A percentile compares a stretch with the other conserved stretches of the same genome.
phyloP scores from a whole-genome alignment of 1,140 invertebrate genomes.

The Notospermus geniculatus region DNA sequence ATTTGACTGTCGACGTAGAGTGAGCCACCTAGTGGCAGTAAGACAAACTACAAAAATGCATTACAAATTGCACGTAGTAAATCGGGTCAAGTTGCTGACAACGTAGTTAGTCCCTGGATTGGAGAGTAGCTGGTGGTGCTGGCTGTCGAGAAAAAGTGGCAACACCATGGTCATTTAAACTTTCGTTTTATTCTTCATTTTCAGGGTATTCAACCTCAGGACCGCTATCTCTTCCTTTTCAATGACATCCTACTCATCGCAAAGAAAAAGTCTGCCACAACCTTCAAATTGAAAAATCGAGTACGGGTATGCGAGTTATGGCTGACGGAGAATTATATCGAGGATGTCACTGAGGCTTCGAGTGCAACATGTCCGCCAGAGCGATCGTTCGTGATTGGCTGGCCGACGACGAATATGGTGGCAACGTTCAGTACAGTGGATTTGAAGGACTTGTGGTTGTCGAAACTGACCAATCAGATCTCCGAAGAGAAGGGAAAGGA shows the following conservation, averaged over 20 bases:
- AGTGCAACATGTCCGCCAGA: conserved; percentile 62
- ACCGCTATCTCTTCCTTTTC: conserved; percentile 83
- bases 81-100: too few species aligned
- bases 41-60: too few species aligned
- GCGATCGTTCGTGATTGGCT: conserved; percentile 83
- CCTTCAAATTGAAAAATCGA: conserved; percentile 83
- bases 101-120: too few species aligned
- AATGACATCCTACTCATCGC: conserved; percentile 81
- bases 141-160: too few species aligned
- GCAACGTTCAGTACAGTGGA: conserved; percentile 71
- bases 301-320: conserved; percentile 80
- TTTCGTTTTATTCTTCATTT: conserved; percentile 30
- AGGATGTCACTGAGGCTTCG: conserved; percentile 66
- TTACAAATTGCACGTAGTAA: too few species aligned
- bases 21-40: too few species aligned
- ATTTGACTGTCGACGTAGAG: too few species aligned
- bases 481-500: background rate
- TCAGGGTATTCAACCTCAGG: conserved; percentile 70
- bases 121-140: too few species aligned
- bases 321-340: conserved; percentile 66
- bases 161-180: conserved; percentile 2
- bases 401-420: conserved; percentile 76
- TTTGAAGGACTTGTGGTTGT: conserved; percentile 68
- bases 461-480: conserved; percentile 54
- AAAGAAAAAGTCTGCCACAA: conserved; percentile 77